Percentiles rank a stretch among this genome's conserved stretches.
Evolutionary conservation across 2,888 invertebrate species (phyloP).

Genomic region (Ernsta delagoae): DNA sequence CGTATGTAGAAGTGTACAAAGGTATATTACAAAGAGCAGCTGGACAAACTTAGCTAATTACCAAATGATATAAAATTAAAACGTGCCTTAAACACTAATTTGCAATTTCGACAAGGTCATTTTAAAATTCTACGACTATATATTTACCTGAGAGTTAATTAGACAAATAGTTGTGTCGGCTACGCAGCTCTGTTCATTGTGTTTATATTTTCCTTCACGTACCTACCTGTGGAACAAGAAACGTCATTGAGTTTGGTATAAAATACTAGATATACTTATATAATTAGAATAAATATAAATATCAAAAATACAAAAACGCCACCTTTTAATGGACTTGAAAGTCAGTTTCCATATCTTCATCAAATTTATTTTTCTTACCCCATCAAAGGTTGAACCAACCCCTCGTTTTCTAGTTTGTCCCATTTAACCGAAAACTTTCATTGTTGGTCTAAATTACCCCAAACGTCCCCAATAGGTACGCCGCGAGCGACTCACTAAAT

Average conservation of each 20-base stretch:
- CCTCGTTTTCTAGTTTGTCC: background rate
- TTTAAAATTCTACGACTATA: background rate
- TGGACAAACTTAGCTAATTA: too few species aligned
- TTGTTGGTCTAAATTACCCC: conserved; percentile 22
- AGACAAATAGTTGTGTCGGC: background rate
- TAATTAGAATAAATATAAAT: too few species aligned
- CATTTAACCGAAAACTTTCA: conserved; percentile 3
- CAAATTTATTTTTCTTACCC: background rate
- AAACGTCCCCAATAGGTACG: background rate
- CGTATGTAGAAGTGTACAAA: too few species aligned
- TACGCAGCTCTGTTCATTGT: too few species aligned
- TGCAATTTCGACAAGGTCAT: background rate
- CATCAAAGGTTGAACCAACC: background rate
- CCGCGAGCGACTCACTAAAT: conserved; percentile 26
- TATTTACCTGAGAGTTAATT: background rate
- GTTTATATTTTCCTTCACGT: too few species aligned
- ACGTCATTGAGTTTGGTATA: conserved; percentile 11
- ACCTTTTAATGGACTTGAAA: too few species aligned
- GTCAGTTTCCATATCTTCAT: too few species aligned
- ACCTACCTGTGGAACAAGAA: conserved; percentile 25
- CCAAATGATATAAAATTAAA: background rate
- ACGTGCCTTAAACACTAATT: background rate
- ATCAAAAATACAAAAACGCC: too few species aligned
- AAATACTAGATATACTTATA: too few species aligned
- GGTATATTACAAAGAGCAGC: too few species aligned